These are phyloP conservation scores for Phlogophora meticulosa DNA, from an alignment of 2,888 invertebrate species.

Conservation along the genomic window DNA sequence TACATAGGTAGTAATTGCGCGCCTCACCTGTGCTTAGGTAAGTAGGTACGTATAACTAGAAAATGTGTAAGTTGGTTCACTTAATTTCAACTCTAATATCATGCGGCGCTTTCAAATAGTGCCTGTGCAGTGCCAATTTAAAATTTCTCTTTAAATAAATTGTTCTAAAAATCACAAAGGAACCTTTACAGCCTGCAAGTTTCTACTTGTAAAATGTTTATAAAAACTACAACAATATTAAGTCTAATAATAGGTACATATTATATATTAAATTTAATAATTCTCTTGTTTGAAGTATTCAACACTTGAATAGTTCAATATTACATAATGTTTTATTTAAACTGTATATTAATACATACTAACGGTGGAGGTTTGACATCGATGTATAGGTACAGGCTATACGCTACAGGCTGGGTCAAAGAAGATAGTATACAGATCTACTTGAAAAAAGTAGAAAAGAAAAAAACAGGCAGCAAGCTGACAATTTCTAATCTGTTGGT, in stretches of 20 bases:
- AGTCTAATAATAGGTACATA: conserved; percentile 60
- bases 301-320: conserved; percentile 64
- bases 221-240: conserved; percentile 73
- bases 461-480: no score
- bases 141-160: conserved; percentile 56
- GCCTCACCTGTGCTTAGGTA: conserved; percentile 31
- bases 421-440: no score
- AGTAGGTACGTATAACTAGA: conserved; percentile 44
- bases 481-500: background rate
- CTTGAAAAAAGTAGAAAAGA: no score
- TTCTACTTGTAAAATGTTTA: conserved; percentile 71
- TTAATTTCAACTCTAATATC: conserved; percentile 59
- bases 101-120: conserved; percentile 60
- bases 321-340: conserved; percentile 9
- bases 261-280: conserved; percentile 42
- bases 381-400: background rate
- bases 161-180: conserved; percentile 67
- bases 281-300: conserved; percentile 39
- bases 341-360: background rate
- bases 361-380: background rate
- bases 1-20: conserved; percentile 44
- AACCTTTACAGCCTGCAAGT: conserved; percentile 60
- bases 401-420: background rate
- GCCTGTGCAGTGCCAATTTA: conserved; percentile 61
- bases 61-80: conserved; percentile 60